These are phyloP conservation scores for Tachina grossa DNA, from an alignment of 2,888 invertebrate genomes.

Conservation along the genomic window DNA sequence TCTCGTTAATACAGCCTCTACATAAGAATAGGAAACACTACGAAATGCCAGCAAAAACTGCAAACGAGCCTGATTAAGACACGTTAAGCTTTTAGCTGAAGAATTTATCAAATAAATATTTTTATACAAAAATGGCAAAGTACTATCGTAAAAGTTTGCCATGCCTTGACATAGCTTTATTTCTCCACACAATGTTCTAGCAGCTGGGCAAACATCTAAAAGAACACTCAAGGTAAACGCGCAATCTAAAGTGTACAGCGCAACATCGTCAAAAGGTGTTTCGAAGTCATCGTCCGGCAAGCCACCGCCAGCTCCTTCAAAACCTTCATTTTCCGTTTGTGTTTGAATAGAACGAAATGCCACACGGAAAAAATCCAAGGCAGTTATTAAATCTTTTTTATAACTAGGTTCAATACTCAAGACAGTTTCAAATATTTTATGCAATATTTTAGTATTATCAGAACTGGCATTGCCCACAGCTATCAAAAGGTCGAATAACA, in stretches of 20 bases:
- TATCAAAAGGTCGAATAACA: conserved; percentile 90
- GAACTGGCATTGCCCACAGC: conserved; percentile 88
- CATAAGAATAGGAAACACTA: conserved; percentile 80
- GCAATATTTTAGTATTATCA: conserved; percentile 85
- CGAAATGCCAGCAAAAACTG: conserved; percentile 83
- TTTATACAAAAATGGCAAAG: conserved; percentile 88
- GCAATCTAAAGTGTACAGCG: conserved; percentile 88
- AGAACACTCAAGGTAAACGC: conserved; percentile 88
- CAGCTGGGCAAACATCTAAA: conserved; percentile 86
- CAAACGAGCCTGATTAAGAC: conserved; percentile 81
- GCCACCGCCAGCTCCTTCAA: conserved; percentile 78
- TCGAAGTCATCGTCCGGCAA: conserved; percentile 75
- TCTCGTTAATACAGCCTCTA: conserved; percentile 79
- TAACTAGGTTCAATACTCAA: conserved; percentile 85
- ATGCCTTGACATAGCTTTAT: conserved; percentile 86
- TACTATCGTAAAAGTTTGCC: conserved; percentile 89
- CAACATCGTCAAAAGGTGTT: conserved; percentile 86
- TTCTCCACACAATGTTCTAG: conserved; percentile 84
- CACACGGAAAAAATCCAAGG: conserved; percentile 84
- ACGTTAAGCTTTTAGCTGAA: conserved; percentile 77
- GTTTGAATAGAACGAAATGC: conserved; percentile 81
- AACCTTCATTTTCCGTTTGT: conserved; percentile 81
- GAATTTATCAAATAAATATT: conserved; percentile 83
- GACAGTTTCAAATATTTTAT: conserved; percentile 86
- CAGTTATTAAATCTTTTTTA: conserved; percentile 85